Evolutionary conservation across 1,140 invertebrate genomes (phyloP), one percentile per base, ranked within the genome.

Genomic region (Danaus melanippus): DNA sequence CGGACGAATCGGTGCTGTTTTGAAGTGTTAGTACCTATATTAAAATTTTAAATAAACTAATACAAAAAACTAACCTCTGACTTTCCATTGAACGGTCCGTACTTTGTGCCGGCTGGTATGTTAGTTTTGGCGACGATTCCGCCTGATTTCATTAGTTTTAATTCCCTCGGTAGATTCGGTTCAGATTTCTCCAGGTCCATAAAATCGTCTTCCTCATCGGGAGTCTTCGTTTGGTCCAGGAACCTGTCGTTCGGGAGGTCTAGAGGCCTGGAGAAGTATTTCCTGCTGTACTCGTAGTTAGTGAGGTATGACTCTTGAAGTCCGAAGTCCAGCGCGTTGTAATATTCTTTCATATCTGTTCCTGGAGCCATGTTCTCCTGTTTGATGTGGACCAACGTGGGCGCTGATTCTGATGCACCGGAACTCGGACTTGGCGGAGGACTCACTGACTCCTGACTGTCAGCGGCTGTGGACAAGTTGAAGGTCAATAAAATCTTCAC

Each of bases 1-100:
- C 44, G 44, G 53, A 60, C 53, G 47, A 15, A 11, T 40, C 10
- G 46, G 39, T 42, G 10, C 11, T 40, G 47, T 51, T 17, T 45
- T 32, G 6, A 12, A 12, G 32, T 42, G 7, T 12, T 42, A 12
- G 43, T n/a, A n/a, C n/a, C 15, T 15, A 42, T 17, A 40, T 50
- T 49, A 47, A 50, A 17, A 49, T 3, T 15, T 15, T 15, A 15
- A 15, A 15, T 15, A 15, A 15, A 15, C 15, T 15, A 15, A 15
- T 15, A 15, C 53, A 58, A 50, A 54, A 56, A 56, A 75, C 92
- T 92, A 80, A 94, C 92, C 92, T 93, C 91, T 91, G 91, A 92
- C 75, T 92, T 92, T 0, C 92, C 92, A 48, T 90, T 78, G 64
- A 92, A 93, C 1, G 93, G 92, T 32, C 92, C 92, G 74, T 92